phyloP scores from a whole-genome alignment of 1,140 invertebrate genomes.

The Sipha flava region DNA sequence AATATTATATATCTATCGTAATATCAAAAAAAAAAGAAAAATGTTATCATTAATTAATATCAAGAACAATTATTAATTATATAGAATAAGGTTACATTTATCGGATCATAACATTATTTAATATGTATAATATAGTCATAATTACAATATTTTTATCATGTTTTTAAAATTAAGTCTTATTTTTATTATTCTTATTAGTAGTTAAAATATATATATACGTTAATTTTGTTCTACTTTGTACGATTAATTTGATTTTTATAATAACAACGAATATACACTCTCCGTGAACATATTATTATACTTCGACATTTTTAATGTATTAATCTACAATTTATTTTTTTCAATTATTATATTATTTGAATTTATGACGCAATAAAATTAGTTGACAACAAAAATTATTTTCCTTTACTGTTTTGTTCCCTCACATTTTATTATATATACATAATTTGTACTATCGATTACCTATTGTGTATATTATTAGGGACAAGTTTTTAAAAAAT shows the following conservation, averaged over 20 bases:
- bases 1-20: too few relatives aligned
- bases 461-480: too few relatives aligned
- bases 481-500: too few relatives aligned
- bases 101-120: not conserved
- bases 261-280: not conserved
- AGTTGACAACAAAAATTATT: not conserved
- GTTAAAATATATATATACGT: not conserved
- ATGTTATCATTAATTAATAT: not conserved
- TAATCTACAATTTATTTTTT: not conserved
- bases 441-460: too few relatives aligned
- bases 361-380: not conserved
- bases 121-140: too few relatives aligned
- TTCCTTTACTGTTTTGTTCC: too few relatives aligned
- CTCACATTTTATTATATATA: too few relatives aligned
- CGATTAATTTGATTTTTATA: not conserved
- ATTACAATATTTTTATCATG: not conserved
- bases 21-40: not conserved
- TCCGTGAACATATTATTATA: not conserved
- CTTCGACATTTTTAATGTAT: not conserved
- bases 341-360: not conserved
- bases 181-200: not conserved
- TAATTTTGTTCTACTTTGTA: not conserved
- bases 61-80: too few relatives aligned
- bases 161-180: not conserved
- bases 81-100: too few relatives aligned